Percentiles rank a stretch among this genome's conserved stretches.
phyloP scores from a whole-genome alignment of 2,113 vertebrate genomes.

The Deroptyus accipitrinus region DNA sequence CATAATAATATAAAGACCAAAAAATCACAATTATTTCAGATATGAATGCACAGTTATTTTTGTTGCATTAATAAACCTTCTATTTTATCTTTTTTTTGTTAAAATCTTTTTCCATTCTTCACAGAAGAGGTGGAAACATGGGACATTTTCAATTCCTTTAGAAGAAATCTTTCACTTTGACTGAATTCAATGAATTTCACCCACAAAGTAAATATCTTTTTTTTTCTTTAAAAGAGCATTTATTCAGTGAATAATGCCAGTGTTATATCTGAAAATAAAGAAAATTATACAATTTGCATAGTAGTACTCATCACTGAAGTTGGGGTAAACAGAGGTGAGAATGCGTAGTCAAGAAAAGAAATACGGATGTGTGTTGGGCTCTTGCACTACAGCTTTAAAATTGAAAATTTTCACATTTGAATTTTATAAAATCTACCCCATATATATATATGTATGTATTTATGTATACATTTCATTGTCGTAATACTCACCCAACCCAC shows the following conservation, averaged over 20 bases:
- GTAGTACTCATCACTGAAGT: not conserved
- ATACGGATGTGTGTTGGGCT: accelerated
- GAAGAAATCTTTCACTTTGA: not conserved
- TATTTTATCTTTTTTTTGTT: not conserved
- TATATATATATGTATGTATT: not conserved
- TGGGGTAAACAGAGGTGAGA: not conserved
- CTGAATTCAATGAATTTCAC: not conserved
- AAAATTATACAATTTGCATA: not conserved
- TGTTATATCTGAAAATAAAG: not conserved
- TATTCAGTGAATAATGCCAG: not conserved
- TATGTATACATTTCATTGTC: not conserved
- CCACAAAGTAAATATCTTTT: not conserved
- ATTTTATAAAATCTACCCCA: not conserved
- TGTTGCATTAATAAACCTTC: not conserved
- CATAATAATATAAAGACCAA: not conserved
- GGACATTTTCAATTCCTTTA: not conserved
- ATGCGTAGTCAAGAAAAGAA: not conserved
- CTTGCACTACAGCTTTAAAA: not conserved
- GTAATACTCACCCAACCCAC: not conserved
- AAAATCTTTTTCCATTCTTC: not conserved
- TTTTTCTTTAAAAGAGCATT: not conserved
- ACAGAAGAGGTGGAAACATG: not conserved
- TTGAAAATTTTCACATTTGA: not conserved
- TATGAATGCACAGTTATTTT: not conserved
- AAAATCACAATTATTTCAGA: not conserved